Conservation (phyloP, 2,113 vertebrate genomes). For the Pteruthius melanotis region DNA sequence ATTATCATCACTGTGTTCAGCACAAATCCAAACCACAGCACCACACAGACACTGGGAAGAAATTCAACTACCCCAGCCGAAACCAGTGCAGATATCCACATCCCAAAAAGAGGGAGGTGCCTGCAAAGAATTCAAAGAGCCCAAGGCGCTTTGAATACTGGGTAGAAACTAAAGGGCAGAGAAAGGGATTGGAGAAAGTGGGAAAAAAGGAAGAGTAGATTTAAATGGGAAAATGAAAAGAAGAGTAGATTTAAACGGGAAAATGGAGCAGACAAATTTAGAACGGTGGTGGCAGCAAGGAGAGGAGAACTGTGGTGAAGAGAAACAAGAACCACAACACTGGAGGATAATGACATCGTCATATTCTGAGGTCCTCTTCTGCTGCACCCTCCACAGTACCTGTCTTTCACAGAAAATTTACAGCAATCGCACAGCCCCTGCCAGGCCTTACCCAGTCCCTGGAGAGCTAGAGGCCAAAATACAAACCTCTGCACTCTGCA, state of each 20-base stretch:
- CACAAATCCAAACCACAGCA: background rate
- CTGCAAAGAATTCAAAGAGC: background rate
- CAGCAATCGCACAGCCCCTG: background rate
- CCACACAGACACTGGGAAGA: background rate
- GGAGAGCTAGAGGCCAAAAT: background rate
- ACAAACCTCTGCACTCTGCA: background rate
- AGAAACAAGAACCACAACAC: background rate
- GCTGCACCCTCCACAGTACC: background rate
- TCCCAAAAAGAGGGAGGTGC: background rate
- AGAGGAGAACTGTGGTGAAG: background rate
- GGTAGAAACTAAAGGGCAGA: background rate
- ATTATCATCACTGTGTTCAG: background rate
- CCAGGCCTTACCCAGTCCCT: background rate
- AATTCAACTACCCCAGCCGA: background rate
- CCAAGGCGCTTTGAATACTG: background rate
- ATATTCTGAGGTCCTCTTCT: background rate
- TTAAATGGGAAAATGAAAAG: background rate
- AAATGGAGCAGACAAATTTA: background rate
- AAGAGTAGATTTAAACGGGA: background rate
- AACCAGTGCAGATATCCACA: background rate
- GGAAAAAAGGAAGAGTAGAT: background rate
- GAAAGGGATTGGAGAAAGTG: background rate
- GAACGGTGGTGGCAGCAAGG: background rate
- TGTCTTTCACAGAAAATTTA: background rate
- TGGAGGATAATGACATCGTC: background rate